These are phyloP conservation scores for Heteromyza rotundicornis DNA, from an alignment of 2,888 invertebrate genomes.

Conservation along the genomic window DNA sequence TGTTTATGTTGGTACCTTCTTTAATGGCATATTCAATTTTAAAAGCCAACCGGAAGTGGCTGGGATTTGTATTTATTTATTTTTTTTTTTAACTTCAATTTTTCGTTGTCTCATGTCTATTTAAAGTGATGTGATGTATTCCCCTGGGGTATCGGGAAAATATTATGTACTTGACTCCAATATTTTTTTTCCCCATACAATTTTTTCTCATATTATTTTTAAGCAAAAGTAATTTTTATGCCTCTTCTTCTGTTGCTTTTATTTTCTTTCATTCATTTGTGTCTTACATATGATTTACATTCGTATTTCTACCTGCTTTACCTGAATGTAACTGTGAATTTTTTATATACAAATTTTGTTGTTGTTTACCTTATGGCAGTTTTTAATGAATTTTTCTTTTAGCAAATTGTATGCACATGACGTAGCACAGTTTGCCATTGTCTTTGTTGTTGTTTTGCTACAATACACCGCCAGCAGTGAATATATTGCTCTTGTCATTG, in stretches of 20 bases:
- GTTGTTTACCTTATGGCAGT: not conserved
- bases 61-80: not conserved
- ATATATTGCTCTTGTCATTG: not conserved
- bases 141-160: too few species aligned
- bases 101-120: not conserved
- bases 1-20: too few species aligned
- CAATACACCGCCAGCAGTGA: not conserved
- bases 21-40: too few species aligned
- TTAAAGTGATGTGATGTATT: not conserved
- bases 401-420: conserved; percentile 6
- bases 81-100: not conserved
- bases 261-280: not conserved
- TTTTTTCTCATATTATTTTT: too few species aligned
- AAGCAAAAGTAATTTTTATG: too few species aligned
- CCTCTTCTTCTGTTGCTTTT: too few species aligned
- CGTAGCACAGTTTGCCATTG: not conserved
- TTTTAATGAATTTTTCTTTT: not conserved
- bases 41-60: not conserved
- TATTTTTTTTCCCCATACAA: too few species aligned
- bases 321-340: not conserved
- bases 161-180: too few species aligned
- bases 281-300: too few species aligned
- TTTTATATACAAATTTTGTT: too few species aligned
- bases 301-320: not conserved
- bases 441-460: too few species aligned